Base-by-base conservation (phyloP, 2,888 invertebrate genomes). In the Nomada lathburiana region DNA sequence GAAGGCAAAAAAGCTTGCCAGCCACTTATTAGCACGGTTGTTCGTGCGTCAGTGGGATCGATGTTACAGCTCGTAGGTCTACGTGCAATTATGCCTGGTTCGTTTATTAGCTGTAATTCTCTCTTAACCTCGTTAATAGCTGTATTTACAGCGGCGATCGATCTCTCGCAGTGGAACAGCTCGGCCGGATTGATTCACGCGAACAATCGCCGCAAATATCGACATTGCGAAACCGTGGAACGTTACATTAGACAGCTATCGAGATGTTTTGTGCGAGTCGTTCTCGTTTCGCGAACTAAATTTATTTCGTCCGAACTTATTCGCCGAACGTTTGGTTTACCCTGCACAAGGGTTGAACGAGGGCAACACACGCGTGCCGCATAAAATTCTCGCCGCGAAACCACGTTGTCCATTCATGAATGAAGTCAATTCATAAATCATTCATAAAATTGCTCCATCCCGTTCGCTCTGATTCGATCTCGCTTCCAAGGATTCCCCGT, bases 1-100 rank as follows among this genome's bases (percentile, higher is more conserved):
- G 53, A 42, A 36, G 36, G 55, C 75, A 80, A 80, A 80, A 80
- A 82, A 82, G 80, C 57, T 73, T 55, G 74, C 64, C 59, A 67
- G 74, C 67, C 75, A 63, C 82, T 82, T 82, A 82, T 82, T 82
- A 80, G 75, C 80, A 80, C 80, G 75, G 63, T 80, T 63, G 82
- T 71, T 75, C 68, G 71, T 70, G 74, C 74, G 74, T 74, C 74
- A 55, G 55, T 29, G 57, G 81, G 74, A 82, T 79, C 50, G 81
- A 74, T 70, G 79, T 82, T 74, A 79, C 70, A 70, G 79, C 69
- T 79, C 74, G 57, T 79, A 68, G 74, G 65, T 26, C 70, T 60
- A 68, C 79, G 74, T 74, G 74, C 74, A 82, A 80, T 80, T 72
- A 77, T 72, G 52, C 60, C 68, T 26, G 55, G 26, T 76, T 62